Conservation (phyloP, 1,140 invertebrate genomes). For the Drosophila sechellia region DNA sequence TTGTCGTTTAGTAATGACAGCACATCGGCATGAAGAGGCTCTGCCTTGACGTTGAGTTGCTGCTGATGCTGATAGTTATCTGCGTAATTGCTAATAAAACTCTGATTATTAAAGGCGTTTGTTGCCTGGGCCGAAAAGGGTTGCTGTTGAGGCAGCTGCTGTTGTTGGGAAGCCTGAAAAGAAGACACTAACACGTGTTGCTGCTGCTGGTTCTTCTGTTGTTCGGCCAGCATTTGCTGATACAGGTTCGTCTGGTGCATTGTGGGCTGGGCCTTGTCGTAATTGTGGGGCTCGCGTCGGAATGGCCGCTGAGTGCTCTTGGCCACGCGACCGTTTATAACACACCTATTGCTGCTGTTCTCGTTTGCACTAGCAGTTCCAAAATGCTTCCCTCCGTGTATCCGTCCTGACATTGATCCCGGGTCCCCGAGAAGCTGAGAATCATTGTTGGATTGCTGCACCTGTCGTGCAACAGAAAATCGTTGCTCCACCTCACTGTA, state of each 20-base stretch:
- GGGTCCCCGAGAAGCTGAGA: constrained; percentile 38
- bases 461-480: constrained; percentile 53
- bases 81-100: constrained; percentile 55
- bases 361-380: constrained; percentile 46
- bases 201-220: constrained; percentile 72
- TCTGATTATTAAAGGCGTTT: constrained; percentile 52
- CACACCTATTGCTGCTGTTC: constrained; percentile 64
- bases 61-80: constrained; percentile 68
- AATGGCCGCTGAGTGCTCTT: constrained; percentile 75
- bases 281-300: constrained; percentile 81
- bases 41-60: constrained; percentile 68
- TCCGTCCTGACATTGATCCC: constrained; percentile 12
- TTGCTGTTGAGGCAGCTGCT: constrained; percentile 56
- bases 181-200: constrained; percentile 52
- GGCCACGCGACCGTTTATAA: constrained; percentile 80
- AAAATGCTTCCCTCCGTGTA: constrained; percentile 60
- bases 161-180: constrained; percentile 55
- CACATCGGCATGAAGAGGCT: constrained; percentile 66
- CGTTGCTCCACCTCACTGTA: constrained; percentile 71
- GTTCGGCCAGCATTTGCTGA: constrained; percentile 83
- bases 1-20: constrained; percentile 60
- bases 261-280: constrained; percentile 84
- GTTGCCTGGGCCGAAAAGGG: constrained; percentile 68
- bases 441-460: constrained; percentile 45
- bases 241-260: constrained; percentile 81